phyloP scores from a whole-genome alignment of 1,140 invertebrate genomes.

The Aphelenchoides avenae region DNA sequence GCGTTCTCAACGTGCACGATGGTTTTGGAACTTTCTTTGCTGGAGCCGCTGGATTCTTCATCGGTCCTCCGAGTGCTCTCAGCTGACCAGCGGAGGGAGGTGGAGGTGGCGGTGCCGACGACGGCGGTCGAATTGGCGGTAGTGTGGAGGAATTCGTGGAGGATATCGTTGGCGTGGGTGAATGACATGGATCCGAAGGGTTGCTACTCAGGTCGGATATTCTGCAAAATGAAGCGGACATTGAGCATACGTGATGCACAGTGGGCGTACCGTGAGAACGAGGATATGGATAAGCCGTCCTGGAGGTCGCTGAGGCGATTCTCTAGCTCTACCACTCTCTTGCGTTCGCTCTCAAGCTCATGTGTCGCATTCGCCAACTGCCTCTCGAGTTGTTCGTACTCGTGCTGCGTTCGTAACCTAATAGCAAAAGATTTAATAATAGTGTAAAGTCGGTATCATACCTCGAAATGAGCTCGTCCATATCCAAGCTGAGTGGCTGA shows the following conservation, averaged over 20 bases:
- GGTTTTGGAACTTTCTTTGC: slow-evolving; percentile 75
- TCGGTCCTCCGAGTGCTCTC: slow-evolving; percentile 59
- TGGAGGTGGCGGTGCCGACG: slow-evolving; percentile 62
- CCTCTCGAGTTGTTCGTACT: slow-evolving; percentile 63
- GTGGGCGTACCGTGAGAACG: slow-evolving; percentile 21
- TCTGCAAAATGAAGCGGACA: no score
- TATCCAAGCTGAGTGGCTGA: slow-evolving; percentile 38
- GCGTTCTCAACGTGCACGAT: slow-evolving; percentile 84
- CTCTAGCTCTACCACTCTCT: slow-evolving; percentile 70
- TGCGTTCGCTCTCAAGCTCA: slow-evolving; percentile 77
- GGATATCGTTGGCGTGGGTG: slow-evolving; percentile 30
- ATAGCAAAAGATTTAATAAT: slow-evolving; percentile 16
- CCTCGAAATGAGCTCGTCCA: slow-evolving; percentile 45
- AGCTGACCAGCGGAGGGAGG: slow-evolving; percentile 53
- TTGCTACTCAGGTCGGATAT: slow-evolving; percentile 32
- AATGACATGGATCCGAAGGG: slow-evolving; percentile 49
- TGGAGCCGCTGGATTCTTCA: slow-evolving; percentile 61
- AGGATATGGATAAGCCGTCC: slow-evolving; percentile 63
- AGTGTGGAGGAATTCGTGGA: slow-evolving; percentile 40
- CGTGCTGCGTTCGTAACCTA: slow-evolving; percentile 75
- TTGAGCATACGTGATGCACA: slow-evolving; percentile 1
- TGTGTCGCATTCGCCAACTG: slow-evolving; percentile 54
- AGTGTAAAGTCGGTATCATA: slow-evolving; percentile 6
- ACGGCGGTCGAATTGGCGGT: slow-evolving; percentile 44
- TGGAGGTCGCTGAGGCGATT: slow-evolving; percentile 69